phyloP scores from a whole-genome alignment of 2,797 vertebrate species.

The Pristis pectinata region DNA sequence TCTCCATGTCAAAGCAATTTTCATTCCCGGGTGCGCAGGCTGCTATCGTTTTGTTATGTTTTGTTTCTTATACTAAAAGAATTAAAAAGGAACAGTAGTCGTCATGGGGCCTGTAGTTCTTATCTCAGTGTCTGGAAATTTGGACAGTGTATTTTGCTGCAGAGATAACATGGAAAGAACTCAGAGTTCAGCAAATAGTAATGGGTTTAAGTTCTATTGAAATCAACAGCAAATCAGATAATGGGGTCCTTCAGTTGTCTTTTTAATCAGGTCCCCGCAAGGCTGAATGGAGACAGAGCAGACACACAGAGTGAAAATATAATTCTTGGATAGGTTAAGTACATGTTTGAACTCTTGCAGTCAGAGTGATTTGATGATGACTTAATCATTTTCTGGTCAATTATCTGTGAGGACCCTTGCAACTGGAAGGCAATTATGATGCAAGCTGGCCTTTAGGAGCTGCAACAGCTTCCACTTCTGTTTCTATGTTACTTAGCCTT shows the following conservation, averaged over 20 bases:
- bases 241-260: slow-evolving; percentile 73
- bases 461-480: slow-evolving; percentile 72
- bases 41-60: slow-evolving; percentile 97
- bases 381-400: slow-evolving; percentile 99
- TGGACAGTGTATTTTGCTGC: slow-evolving; percentile 89
- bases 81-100: slow-evolving; percentile 82
- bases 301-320: slow-evolving; percentile 79
- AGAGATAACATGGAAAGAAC: slow-evolving; percentile 78
- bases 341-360: slow-evolving; percentile 97
- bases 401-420: slow-evolving; percentile 88
- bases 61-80: slow-evolving; percentile 95
- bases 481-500: slow-evolving; percentile 68
- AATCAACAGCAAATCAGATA: slow-evolving; percentile 90
- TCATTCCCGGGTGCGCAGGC: slow-evolving; percentile 91
- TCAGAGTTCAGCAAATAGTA: slow-evolving; percentile 84
- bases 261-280: slow-evolving; percentile 78
- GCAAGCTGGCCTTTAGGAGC: slow-evolving; percentile 76
- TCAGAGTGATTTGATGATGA: slow-evolving; percentile 95
- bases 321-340: slow-evolving; percentile 99
- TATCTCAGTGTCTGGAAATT: slow-evolving; percentile 89
- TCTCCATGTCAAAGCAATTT: slow-evolving; percentile 98
- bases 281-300: slow-evolving; percentile 77
- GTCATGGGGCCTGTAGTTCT: slow-evolving; percentile 76
- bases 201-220: slow-evolving; percentile 95
- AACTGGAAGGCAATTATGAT: slow-evolving; percentile 77